Conservation (phyloP, 2,888 invertebrate genomes). For the Hetaerina titia region DNA sequence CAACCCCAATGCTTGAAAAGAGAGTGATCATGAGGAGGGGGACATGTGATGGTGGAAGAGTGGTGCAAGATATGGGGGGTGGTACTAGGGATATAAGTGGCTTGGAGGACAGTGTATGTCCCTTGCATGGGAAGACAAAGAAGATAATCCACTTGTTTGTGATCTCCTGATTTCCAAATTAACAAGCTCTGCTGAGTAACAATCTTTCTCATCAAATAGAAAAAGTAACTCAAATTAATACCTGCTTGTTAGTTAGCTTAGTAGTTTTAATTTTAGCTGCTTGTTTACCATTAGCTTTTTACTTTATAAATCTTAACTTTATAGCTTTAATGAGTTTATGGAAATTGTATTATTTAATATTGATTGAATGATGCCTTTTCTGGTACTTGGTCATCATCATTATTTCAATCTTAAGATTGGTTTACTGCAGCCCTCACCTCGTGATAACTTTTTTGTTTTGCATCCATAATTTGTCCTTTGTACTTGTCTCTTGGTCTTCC, state of each 20-base stretch:
- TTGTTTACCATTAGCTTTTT: not conserved
- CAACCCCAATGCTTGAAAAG: conserved; percentile 39
- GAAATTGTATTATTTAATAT: not conserved
- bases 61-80: conserved; percentile 16
- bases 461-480: no score
- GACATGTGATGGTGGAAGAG: conserved; percentile 38
- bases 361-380: not conserved
- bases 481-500: no score
- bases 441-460: no score
- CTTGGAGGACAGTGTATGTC: conserved; percentile 34
- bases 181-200: not conserved
- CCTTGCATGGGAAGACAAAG: conserved; percentile 29
- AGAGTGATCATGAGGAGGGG: conserved; percentile 28
- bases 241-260: conserved; percentile 13
- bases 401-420: no score
- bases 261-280: not conserved
- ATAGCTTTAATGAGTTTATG: not conserved
- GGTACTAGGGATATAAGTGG: conserved; percentile 10
- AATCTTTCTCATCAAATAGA: not conserved
- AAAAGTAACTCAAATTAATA: conserved; percentile 37
- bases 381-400: no score
- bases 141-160: conserved; percentile 36
- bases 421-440: no score
- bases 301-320: not conserved
- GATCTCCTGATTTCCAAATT: conserved; percentile 21